Percentiles rank a stretch among this genome's conserved stretches.
Evolutionary conservation across 2,888 invertebrate genomes (phyloP).

Genomic region (Clepsis dumicolana): DNA sequence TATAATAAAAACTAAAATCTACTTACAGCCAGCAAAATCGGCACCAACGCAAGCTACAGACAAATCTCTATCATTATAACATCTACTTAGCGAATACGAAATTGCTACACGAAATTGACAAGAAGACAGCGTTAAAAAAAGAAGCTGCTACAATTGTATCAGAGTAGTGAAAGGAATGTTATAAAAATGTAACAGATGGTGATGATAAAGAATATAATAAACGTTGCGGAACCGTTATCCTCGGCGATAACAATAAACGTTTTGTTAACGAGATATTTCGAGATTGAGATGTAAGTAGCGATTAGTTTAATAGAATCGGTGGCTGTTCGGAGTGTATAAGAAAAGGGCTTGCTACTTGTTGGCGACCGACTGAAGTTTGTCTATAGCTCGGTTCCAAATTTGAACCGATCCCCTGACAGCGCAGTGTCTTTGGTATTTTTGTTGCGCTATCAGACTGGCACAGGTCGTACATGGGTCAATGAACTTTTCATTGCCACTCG

Average conservation of each 20-base stretch:
- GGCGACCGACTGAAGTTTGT: too few species aligned
- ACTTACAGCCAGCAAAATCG: not conserved
- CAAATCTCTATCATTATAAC: constrained; percentile 18
- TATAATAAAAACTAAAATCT: too few species aligned
- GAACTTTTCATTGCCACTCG: too few species aligned
- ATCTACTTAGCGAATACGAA: constrained; percentile 47
- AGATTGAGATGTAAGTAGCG: constrained; percentile 12
- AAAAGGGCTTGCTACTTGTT: not conserved
- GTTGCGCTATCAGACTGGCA: too few species aligned
- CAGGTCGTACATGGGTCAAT: too few species aligned
- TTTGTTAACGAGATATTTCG: constrained; percentile 21
- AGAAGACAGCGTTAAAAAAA: constrained; percentile 2
- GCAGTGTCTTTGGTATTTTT: too few species aligned
- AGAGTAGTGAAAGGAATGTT: constrained; percentile 24
- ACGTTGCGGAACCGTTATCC: constrained; percentile 13
- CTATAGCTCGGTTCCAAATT: too few species aligned
- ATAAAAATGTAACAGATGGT: constrained; percentile 20
- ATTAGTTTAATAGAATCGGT: constrained; percentile 24
- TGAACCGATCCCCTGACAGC: too few species aligned
- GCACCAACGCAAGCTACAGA: not conserved
- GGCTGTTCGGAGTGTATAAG: not conserved
- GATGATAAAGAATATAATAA: constrained; percentile 18
- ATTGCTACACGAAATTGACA: constrained; percentile 48
- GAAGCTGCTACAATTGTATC: constrained; percentile 50
- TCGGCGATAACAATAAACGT: constrained; percentile 18